These are phyloP conservation scores for Drosophila planitibia DNA, from an alignment of 2,888 invertebrate species.

Conservation along the genomic window DNA sequence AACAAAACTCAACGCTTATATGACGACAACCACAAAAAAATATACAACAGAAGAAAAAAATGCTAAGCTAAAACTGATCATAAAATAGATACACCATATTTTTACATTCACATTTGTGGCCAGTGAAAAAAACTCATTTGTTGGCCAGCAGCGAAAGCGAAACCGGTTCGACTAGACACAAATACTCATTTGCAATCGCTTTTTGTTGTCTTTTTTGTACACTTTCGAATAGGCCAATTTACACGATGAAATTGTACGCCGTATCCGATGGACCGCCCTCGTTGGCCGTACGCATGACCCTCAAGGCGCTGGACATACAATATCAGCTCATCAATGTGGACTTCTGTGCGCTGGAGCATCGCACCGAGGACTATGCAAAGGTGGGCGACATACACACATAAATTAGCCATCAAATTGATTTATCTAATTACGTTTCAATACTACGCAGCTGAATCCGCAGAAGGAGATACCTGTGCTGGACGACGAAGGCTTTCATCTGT, in stretches of 20 bases:
- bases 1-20: neutral
- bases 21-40: slow-evolving; percentile 1
- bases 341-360: slow-evolving; percentile 90
- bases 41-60: slow-evolving; percentile 22
- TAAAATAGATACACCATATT: slow-evolving; percentile 31
- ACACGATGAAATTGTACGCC: slow-evolving; percentile 88
- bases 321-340: slow-evolving; percentile 89
- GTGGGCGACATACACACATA: slow-evolving; percentile 84
- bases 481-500: slow-evolving; percentile 91
- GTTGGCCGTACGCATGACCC: slow-evolving; percentile 89
- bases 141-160: slow-evolving; percentile 17
- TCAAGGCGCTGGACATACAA: slow-evolving; percentile 88
- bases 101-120: slow-evolving; percentile 61
- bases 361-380: slow-evolving; percentile 89
- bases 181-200: slow-evolving; percentile 21
- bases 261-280: slow-evolving; percentile 93
- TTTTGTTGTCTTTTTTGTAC: slow-evolving; percentile 12
- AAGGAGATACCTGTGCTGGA: slow-evolving; percentile 92
- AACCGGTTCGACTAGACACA: slow-evolving; percentile 60
- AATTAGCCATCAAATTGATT: neutral
- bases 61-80: slow-evolving; percentile 21
- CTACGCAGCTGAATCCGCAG: slow-evolving; percentile 89
- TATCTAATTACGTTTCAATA: neutral
- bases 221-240: slow-evolving; percentile 65
- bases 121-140: slow-evolving; percentile 26